Base-by-base conservation (phyloP, 2,113 vertebrate species). In the Collichthys lucidus region DNA sequence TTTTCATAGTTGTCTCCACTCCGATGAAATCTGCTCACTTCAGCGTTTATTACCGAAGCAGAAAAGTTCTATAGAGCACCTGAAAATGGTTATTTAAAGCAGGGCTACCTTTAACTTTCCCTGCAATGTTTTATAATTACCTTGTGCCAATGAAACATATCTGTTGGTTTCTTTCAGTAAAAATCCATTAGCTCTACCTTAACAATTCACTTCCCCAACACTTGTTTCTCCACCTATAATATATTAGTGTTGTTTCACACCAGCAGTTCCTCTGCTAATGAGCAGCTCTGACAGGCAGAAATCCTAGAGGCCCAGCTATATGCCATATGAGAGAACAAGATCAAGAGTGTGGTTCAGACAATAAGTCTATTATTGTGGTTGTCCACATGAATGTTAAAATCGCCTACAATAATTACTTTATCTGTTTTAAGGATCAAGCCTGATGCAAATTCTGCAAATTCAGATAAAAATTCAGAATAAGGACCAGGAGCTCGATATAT, bases 1-100 rank as follows among this genome's bases (percentile, higher is more conserved):
- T 49, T 26, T 12, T 55, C 44, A 31, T 62, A n/a, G 22, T 42
- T 12, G 55, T 79, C 56, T 74, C 29, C 62, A 44, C 66, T 50
- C 49, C 31, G 61, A 78, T 56, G 56, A 79, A 86, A 92, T 82
- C 67, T 92, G 92, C 83, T 64, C 66, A 74, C 84, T 67, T 91
- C 90, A 89, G 89, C 84, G 5, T 80, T 75, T 76, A 40, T 55
- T 77, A 86, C 12, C 14, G 47, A 77, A 75, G 77, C 88, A 82
- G 84, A 80, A 79, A 86, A 55, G 67, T 84, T 82, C n/a, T 47
- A 11, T 11, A 24, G 53, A 79, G 67, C 63, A 59, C 47, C 53
- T 67, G 65, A 79, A 78, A 85, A 79, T 22, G 76, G 44, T 57
- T 84, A 56, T 82, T 88, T 75, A 72, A 85, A 81, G 66, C 20